Conservation (phyloP, 2,113 vertebrate genomes). For the Sitta europaea region DNA sequence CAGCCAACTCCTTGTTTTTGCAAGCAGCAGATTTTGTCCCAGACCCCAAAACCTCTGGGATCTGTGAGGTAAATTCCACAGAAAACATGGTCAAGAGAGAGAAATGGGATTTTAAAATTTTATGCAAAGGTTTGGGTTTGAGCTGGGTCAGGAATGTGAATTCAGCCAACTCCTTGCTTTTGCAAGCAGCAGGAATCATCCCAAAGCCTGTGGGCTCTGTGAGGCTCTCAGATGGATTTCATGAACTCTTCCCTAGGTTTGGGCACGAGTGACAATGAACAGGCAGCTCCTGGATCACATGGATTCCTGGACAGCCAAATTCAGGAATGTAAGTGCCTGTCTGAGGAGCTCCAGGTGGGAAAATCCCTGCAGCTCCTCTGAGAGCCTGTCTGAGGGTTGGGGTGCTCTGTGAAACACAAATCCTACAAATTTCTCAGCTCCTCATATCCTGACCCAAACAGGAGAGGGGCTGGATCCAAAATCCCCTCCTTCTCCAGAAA, state of each 20-base stretch:
- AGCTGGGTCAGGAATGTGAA: background rate
- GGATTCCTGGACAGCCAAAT: slow-evolving; percentile 93
- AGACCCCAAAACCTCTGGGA: no score
- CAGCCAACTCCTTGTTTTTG: no score
- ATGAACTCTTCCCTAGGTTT: slow-evolving; percentile 75
- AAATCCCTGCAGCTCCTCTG: accelerated
- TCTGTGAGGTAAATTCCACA: no score
- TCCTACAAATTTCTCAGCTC: background rate
- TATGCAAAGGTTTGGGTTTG: background rate
- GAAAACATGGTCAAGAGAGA: no score
- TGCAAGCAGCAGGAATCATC: background rate
- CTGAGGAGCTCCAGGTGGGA: no score
- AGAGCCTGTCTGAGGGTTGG: background rate
- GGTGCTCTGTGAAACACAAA: background rate
- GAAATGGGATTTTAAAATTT: background rate
- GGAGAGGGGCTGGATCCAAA: background rate
- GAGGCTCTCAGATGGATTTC: background rate
- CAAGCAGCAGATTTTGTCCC: no score
- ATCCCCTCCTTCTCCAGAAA: background rate
- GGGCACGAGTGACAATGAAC: slow-evolving; percentile 90
- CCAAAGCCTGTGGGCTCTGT: background rate
- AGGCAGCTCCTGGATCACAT: slow-evolving; percentile 83
- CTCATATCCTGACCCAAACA: background rate
- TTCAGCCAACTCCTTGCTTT: background rate
- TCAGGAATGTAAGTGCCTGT: slow-evolving; percentile 85